phyloP scores from a whole-genome alignment of 2,888 invertebrate genomes.

The Hirtodrosophila histrioides region DNA sequence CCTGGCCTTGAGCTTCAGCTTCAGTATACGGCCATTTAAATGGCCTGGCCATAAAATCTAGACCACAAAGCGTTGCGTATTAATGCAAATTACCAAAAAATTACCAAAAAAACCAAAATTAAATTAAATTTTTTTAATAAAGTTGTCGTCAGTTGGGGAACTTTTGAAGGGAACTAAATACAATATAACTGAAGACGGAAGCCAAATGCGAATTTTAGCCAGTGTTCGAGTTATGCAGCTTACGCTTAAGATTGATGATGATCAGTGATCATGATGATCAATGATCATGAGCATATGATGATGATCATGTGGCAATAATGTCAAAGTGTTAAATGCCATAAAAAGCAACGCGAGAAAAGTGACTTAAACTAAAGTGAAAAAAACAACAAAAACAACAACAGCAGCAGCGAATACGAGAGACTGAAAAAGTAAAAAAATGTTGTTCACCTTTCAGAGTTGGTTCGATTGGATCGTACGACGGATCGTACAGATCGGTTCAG shows the following conservation, averaged over 20 bases:
- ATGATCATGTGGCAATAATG: constrained; percentile 58
- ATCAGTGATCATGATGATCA: constrained; percentile 19
- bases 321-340: constrained; percentile 75
- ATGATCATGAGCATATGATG: constrained; percentile 10
- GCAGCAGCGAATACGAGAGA: too few species aligned
- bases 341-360: constrained; percentile 41
- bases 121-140: constrained; percentile 34
- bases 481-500: constrained; percentile 28
- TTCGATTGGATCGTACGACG: constrained; percentile 8
- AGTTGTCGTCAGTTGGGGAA: constrained; percentile 33
- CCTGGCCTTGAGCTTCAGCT: constrained; percentile 68
- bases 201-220: not conserved
- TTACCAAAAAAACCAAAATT: constrained; percentile 13
- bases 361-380: constrained; percentile 23
- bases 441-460: constrained; percentile 71
- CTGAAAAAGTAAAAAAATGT: constrained; percentile 39
- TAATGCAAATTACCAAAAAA: constrained; percentile 51
- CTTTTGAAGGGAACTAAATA: constrained; percentile 21
- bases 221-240: constrained; percentile 7
- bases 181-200: not conserved
- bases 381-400: not conserved
- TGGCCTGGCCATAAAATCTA: constrained; percentile 53
- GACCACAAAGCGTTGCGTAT: constrained; percentile 35
- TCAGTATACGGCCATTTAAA: constrained; percentile 19
- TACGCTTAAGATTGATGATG: constrained; percentile 11